Evolutionary conservation across 2,888 invertebrate species (phyloP), one percentile per base, ranked within the genome.

Genomic region (Spodoptera picta): DNA sequence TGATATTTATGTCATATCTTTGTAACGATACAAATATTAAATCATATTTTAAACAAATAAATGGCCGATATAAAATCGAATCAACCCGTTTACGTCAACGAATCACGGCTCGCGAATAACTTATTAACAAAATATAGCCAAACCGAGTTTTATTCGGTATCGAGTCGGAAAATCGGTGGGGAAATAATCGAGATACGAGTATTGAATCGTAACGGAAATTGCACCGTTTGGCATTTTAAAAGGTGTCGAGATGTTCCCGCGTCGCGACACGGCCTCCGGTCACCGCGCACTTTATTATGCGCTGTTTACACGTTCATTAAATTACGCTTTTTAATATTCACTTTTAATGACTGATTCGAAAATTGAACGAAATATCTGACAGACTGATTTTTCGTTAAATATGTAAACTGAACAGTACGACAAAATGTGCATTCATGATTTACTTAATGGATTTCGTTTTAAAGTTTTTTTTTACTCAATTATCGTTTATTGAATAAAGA

Each of bases 151-250:
- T 68, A 80, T 70, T 79, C 80, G 69, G 83, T 79, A 79, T 81
- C 83, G 84, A 84, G 77, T 87, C 79, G 84, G 85, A 88, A 87
- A 88, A 90, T 88, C 86, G 83, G 80, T 79, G 80, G 83, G 89
- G 82, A 87, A 90, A 91, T 91, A 90, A 91, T 90, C 89, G 87
- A 84, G 83, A 87, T 79, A 75, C 81, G 85, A 83, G 83, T 85
- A 88, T 87, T 87, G 86, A 84, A 79, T 85, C 80, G 84, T 75
- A 70, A 69, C 88, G 92, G 93, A 92, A 90, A 93, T 92, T 90
- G 87, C 83, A 66, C 90, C 84, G 88, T 92, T 92, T 87, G 84
- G 84, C 86, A 83, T 86, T 91, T 87, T 87, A 85, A 90, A 88
- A 87, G 84, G 87, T 81, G 83, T 82, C 75, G 69, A 71, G 65